Evolutionary conservation across 2,888 invertebrate species (phyloP).

Genomic region (Trissolcus brochymenae): DNA sequence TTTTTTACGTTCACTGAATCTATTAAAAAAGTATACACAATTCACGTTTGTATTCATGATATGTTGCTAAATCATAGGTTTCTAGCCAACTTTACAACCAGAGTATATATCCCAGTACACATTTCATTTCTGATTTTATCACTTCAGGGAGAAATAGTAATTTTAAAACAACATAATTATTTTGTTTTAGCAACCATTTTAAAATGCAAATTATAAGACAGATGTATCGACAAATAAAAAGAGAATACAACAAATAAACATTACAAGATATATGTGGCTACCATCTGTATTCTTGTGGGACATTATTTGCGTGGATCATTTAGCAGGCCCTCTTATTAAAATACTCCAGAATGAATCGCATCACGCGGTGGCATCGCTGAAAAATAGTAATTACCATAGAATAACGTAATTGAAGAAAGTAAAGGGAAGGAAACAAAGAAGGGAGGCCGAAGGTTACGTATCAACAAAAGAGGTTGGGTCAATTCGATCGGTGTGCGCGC

Average conservation of each 20-base stretch:
- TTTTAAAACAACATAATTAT: too few species aligned
- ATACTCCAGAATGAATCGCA: background rate
- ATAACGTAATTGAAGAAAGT: conserved; percentile 49
- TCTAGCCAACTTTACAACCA: background rate
- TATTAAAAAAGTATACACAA: conserved; percentile 24
- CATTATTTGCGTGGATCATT: too few species aligned
- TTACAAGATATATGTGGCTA: too few species aligned
- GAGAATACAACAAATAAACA: too few species aligned
- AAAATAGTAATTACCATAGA: conserved; percentile 5
- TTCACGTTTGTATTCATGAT: background rate
- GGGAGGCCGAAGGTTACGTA: conserved; percentile 54
- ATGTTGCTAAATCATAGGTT: conserved; percentile 12
- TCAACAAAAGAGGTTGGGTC: conserved; percentile 55
- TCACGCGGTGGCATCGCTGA: background rate
- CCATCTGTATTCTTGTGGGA: too few species aligned
- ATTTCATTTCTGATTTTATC: too few species aligned
- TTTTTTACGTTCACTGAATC: conserved; percentile 6
- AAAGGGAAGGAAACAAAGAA: conserved; percentile 38
- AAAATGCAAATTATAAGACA: too few species aligned
- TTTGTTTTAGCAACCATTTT: too few species aligned
- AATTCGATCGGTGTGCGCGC: conserved; percentile 58
- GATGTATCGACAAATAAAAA: too few species aligned
- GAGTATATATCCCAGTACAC: too few species aligned
- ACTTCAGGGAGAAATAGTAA: too few species aligned
- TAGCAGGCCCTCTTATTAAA: background rate